Percentiles rank a stretch among this genome's conserved stretches.
phyloP scores from a whole-genome alignment of 2,113 vertebrate genomes.

The Campylorhamphus procurvoides region DNA sequence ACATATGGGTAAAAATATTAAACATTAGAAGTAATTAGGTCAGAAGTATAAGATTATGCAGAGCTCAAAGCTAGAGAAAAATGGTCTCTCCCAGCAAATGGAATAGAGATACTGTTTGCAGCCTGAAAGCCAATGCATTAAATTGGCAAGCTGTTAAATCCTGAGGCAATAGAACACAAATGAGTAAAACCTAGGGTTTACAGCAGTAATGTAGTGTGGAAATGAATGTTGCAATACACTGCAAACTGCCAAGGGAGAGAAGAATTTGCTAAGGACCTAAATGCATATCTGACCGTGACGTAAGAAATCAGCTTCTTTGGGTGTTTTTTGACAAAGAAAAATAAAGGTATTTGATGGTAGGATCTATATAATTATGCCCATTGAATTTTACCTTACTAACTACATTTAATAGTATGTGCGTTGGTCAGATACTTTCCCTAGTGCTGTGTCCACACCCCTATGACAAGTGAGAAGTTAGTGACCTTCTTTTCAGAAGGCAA shows the following conservation, averaged over 20 bases:
- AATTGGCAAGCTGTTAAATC: not conserved
- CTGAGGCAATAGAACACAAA: not conserved
- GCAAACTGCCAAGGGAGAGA: not conserved
- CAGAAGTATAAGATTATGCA: not conserved
- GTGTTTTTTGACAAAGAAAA: not conserved
- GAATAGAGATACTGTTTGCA: not conserved
- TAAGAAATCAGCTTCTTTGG: not conserved
- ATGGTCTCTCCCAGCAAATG: not conserved
- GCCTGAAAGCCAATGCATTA: not conserved
- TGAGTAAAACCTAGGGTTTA: not conserved
- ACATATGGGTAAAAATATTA: not conserved
- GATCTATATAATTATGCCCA: not conserved
- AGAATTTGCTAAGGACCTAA: not conserved
- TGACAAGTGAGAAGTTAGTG: accelerated
- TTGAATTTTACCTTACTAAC: not conserved
- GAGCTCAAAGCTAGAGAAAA: not conserved
- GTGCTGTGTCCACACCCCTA: not conserved
- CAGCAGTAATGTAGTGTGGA: not conserved
- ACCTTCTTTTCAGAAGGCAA: not conserved
- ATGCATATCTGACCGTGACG: not conserved
- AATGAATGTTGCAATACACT: not conserved
- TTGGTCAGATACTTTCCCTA: not conserved
- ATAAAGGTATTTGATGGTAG: not conserved
- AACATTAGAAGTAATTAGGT: not conserved
- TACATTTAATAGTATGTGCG: not conserved